phyloP scores from a whole-genome alignment of 2,113 vertebrate species.

The Thoracochromis brauschi region DNA sequence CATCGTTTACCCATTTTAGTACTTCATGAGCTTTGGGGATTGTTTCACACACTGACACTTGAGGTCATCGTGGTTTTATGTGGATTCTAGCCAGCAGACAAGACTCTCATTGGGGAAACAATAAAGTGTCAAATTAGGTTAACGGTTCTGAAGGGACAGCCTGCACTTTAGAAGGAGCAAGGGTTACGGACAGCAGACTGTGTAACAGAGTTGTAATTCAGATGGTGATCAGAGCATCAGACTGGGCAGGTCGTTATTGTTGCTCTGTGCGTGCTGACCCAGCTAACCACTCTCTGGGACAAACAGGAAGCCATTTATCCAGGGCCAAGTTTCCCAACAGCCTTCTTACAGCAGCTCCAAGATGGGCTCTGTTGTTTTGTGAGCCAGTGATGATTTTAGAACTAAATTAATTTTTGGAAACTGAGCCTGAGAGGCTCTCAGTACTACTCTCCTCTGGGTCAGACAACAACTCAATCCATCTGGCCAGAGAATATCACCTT shows the following conservation, averaged over 20 bases:
- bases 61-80: not conserved
- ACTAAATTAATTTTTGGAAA: conserved; percentile 34
- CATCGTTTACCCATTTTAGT: not conserved
- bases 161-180: not conserved
- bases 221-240: not conserved
- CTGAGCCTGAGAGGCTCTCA: not conserved
- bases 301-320: conserved; percentile 61
- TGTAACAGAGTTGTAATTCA: not conserved
- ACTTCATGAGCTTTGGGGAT: not conserved
- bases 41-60: not conserved
- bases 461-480: not conserved
- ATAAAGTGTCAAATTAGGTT: conserved; percentile 8
- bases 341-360: conserved; percentile 23
- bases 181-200: not conserved
- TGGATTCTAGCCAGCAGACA: not conserved
- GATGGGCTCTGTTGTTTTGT: conserved; percentile 42
- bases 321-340: conserved; percentile 37
- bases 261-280: conserved; percentile 35
- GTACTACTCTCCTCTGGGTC: not conserved
- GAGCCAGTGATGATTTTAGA: conserved; percentile 28
- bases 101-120: not conserved
- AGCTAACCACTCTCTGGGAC: conserved; percentile 23
- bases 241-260: conserved; percentile 1
- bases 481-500: not conserved
- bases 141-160: not conserved